Evolutionary conservation across 1,140 invertebrate species (phyloP).

Genomic region (Cotesia glomerata): DNA sequence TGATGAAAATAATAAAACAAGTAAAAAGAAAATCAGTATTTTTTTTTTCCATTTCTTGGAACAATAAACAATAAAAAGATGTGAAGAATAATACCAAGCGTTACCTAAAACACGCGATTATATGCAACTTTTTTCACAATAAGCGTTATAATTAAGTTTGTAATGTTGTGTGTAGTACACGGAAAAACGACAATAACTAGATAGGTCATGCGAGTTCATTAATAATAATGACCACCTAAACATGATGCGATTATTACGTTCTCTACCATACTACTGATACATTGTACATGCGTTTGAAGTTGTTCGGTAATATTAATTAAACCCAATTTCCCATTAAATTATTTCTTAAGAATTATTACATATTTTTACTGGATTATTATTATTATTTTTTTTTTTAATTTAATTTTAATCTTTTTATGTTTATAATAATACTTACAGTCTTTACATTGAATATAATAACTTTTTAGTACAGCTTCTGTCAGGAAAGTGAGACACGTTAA

Average conservation of each 20-base stretch:
- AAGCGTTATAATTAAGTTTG: slow-evolving; percentile 2
- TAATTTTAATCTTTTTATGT: too few relatives aligned
- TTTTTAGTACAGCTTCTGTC: slow-evolving; percentile 34
- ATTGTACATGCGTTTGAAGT: not conserved
- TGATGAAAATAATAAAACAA: too few relatives aligned
- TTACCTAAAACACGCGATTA: not conserved
- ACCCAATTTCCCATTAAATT: not conserved
- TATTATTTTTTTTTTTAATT: too few relatives aligned
- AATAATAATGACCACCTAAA: not conserved
- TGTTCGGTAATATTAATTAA: not conserved
- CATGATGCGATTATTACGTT: not conserved
- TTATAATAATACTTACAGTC: slow-evolving; percentile 38
- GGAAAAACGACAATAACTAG: not conserved
- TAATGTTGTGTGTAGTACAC: not conserved
- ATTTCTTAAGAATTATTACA: not conserved
- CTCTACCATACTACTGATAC: not conserved
- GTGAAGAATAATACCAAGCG: too few relatives aligned
- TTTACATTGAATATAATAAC: slow-evolving; percentile 47
- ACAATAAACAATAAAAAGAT: too few relatives aligned
- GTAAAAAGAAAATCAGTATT: too few relatives aligned
- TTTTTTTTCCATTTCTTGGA: too few relatives aligned
- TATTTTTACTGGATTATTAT: not conserved
- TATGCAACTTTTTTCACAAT: not conserved
- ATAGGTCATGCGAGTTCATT: slow-evolving; percentile 3
- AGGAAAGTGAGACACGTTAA: slow-evolving; percentile 27